Base-by-base conservation (phyloP, 1,140 invertebrate genomes). In the Tetramorium alpestre region DNA sequence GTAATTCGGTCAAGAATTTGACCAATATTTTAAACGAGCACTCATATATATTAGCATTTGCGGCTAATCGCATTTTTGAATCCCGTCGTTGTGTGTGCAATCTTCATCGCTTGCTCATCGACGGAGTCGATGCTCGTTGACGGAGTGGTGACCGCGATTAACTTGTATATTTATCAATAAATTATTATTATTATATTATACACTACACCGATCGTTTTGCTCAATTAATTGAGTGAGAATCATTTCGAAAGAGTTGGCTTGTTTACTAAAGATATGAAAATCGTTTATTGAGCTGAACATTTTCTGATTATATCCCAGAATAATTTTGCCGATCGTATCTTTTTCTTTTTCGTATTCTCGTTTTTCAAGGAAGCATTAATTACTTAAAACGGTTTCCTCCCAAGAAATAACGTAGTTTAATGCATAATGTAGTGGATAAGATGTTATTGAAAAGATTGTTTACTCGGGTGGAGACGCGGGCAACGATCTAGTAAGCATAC, bases 161-260 rank as follows among this genome's bases (percentile, higher is more conserved):
- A 80, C 22, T 18, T 80, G 47, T 73, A 73, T 80, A 84, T 67
- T 89, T 76, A 85, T 76, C 86, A 88, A 89, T 85, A 87, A 91
- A 86, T 89, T 8, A 44, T 44, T 8, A 44, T 44, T 44, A 10
- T 44, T 44, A 44, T 10, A 44, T 10, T 44, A 44, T 91, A 87
- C 72, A 41, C 60, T 60, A 60, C 65, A 60, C 7, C 69, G 51
- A 62, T 49, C 56, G 72, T 38, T 67, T 54, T 72, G 10, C 18
- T 10, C 41, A 44, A 10, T 22, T 62, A 62, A 76, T 85, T 87
- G 73, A 58, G 33, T 11, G 10, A 33, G 33, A 41, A n/a, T 54
- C 2, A 8, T 51, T 18, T 18, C 47, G 33, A 41, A 54, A 38
- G 58, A 25, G 33, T 69, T 84, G 16, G n/a, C 13, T 28, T 28